Conservation (phyloP, 1,140 invertebrate species). For the Drosophila simulans region DNA sequence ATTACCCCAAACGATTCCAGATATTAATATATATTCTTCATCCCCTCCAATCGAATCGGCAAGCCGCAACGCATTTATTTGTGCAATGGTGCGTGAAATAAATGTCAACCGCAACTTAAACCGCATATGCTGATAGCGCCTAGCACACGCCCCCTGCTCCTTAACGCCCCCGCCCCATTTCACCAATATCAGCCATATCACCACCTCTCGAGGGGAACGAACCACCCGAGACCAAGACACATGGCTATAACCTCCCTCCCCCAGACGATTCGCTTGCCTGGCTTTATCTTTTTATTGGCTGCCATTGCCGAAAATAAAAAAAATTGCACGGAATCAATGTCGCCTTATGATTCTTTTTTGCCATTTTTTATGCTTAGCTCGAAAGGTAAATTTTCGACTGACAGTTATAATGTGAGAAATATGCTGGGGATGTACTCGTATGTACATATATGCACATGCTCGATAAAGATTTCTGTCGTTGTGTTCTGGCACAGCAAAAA, state of each 20-base stretch:
- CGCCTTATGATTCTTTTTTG: conserved; percentile 44
- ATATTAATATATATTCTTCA: conserved; percentile 8
- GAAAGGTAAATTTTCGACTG: conserved; percentile 54
- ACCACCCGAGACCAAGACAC: conserved; percentile 62
- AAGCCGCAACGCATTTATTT: conserved; percentile 79
- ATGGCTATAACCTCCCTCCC: conserved; percentile 45
- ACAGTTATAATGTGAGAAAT: conserved; percentile 69
- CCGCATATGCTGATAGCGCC: conserved; percentile 79
- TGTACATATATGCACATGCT: background rate
- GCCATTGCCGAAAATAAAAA: conserved; percentile 40
- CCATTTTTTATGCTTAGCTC: conserved; percentile 49
- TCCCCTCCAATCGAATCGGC: conserved; percentile 51
- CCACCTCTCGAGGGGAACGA: conserved; percentile 13
- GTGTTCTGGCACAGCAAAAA: conserved; percentile 6
- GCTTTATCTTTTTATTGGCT: conserved; percentile 80
- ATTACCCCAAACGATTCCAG: conserved; percentile 7
- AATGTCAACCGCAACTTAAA: conserved; percentile 83
- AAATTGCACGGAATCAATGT: conserved; percentile 43
- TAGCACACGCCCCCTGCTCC: conserved; percentile 3
- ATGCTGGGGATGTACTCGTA: conserved; percentile 31
- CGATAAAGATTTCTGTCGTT: conserved; percentile 31
- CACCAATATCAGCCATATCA: background rate
- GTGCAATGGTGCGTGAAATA: conserved; percentile 79
- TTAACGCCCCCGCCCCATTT: background rate
- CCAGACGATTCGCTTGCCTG: conserved; percentile 43